These are phyloP conservation scores for Neodiprion pinetum DNA, from an alignment of 1,140 invertebrate species.

Conservation along the genomic window DNA sequence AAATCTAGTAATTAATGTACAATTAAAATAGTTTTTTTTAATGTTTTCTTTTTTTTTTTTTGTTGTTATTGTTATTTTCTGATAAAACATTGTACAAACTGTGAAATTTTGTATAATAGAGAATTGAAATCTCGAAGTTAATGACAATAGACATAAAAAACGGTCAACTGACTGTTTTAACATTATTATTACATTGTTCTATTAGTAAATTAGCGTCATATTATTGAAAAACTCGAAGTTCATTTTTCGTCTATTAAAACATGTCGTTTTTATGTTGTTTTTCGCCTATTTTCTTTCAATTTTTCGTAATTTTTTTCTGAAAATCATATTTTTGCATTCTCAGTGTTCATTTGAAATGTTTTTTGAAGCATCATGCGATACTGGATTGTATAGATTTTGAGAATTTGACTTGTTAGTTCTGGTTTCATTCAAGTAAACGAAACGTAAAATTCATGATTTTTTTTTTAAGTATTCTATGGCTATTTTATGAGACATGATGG, in stretches of 20 bases:
- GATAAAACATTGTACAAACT: background rate
- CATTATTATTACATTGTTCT: background rate
- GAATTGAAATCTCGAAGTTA: background rate
- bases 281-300: background rate
- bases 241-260: background rate
- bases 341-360: too few species aligned
- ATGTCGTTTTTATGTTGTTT: background rate
- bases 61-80: background rate
- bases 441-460: background rate
- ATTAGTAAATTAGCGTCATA: background rate
- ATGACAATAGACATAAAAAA: too few species aligned
- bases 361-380: too few species aligned
- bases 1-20: conserved; percentile 13
- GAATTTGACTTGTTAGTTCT: background rate
- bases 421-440: background rate
- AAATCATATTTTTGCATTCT: background rate
- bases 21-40: background rate
- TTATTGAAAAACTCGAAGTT: background rate
- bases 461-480: conserved; percentile 40
- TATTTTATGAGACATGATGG: conserved; percentile 19
- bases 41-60: too few species aligned
- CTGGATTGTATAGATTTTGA: background rate
- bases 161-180: too few species aligned
- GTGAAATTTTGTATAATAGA: background rate
- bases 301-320: background rate